These are phyloP conservation scores for Siniperca scherzeri DNA, from an alignment of 2,797 vertebrate species.

Conservation along the genomic window DNA sequence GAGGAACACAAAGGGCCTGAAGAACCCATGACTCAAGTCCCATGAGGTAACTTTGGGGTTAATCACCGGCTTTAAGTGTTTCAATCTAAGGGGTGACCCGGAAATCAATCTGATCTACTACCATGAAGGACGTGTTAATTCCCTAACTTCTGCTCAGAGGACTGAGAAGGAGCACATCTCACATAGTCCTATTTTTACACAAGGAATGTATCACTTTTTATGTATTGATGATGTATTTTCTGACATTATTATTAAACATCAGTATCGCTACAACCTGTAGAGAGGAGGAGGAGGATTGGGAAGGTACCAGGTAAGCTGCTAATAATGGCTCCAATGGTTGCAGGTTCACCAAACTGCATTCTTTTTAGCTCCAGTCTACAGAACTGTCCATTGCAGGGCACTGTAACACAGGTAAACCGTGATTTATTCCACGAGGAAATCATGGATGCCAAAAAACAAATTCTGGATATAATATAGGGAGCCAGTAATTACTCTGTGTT, in stretches of 20 bases:
- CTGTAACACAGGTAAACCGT: background rate
- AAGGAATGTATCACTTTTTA: background rate
- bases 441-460: background rate
- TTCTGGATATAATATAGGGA: background rate
- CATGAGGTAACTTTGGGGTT: slow-evolving; percentile 8
- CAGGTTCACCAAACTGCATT: background rate
- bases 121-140: background rate
- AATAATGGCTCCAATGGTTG: background rate
- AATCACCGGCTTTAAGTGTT: slow-evolving; percentile 11
- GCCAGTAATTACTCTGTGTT: background rate
- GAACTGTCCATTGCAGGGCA: background rate
- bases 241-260: background rate
- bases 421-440: slow-evolving; percentile 8
- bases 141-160: background rate
- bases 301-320: background rate
- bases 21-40: background rate
- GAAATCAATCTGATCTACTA: background rate
- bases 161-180: background rate
- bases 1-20: background rate
- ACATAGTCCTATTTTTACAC: background rate
- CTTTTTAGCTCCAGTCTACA: background rate
- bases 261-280: background rate
- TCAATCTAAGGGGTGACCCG: background rate
- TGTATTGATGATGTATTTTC: background rate
- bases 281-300: background rate